Evolutionary conservation across 1,140 invertebrate species (phyloP).

Genomic region (Drosophila triauraria): DNA sequence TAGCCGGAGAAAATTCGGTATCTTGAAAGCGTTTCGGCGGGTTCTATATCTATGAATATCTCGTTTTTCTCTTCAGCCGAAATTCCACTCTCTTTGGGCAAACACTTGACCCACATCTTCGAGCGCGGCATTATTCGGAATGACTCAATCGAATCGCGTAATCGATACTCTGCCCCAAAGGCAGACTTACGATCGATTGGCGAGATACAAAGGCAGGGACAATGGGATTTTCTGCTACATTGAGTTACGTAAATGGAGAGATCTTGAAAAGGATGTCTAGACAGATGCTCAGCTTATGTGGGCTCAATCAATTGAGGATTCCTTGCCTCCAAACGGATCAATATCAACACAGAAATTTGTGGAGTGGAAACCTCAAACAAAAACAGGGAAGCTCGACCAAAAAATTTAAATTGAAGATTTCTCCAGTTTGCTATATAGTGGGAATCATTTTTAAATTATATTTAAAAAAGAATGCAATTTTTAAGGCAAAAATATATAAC

Average conservation of each 20-base stretch:
- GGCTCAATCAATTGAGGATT: conserved; percentile 54
- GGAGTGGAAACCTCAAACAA: conserved; percentile 32
- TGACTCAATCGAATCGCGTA: conserved; percentile 52
- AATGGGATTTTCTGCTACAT: conserved; percentile 71
- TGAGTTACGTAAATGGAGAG: conserved; percentile 47
- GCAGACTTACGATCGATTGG: conserved; percentile 39
- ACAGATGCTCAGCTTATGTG: conserved; percentile 60
- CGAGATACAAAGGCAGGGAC: conserved; percentile 11
- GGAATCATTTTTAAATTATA: neutral
- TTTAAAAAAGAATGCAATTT: neutral
- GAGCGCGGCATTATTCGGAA: conserved; percentile 21
- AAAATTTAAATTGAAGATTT: neutral
- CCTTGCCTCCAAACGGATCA: conserved; percentile 21
- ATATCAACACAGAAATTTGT: conserved; percentile 39
- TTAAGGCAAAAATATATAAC: neutral
- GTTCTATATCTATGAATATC: conserved; percentile 9
- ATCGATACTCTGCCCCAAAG: conserved; percentile 60
- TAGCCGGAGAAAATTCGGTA: conserved; percentile 59
- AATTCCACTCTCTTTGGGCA: conserved; percentile 10
- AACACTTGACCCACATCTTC: conserved; percentile 72
- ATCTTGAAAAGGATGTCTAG: conserved; percentile 53
- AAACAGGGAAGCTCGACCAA: conserved; percentile 2
- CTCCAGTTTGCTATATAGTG: neutral
- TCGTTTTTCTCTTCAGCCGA: conserved; percentile 1
- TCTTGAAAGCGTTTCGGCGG: conserved; percentile 31